Base-by-base conservation (phyloP, 2,888 invertebrate genomes). In the Colostygia pectinataria region DNA sequence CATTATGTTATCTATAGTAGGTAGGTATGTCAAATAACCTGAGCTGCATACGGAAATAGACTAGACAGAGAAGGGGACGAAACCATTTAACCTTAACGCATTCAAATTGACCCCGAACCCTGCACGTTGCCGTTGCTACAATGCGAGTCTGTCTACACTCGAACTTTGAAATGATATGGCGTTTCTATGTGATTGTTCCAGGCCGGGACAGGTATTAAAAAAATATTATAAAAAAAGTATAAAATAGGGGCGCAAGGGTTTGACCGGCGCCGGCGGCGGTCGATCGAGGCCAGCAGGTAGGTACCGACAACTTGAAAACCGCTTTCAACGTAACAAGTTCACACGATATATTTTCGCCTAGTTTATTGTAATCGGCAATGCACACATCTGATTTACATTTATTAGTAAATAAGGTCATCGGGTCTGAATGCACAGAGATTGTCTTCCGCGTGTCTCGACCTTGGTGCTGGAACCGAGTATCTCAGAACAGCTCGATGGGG, bases 381-480 rank as follows among this genome's bases (percentile, higher is more conserved):
- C 59, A 63, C 70, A 69, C 20, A 51, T 70, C 57, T 61, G 68
- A 71, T 71, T 73, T 66, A 70, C 67, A 67, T 74, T 73, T 73
- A 66, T 74, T 73, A 66, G 64, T 68, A 70, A 74, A 77, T 78
- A 83, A 80, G 83, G 80, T 82, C 76, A 72, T 65, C 84, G 71
- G 79, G 82, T 76, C 66, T 66, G 66, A 73, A 64, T 75, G 71
- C 64, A 71, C 67, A 81, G 87, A 81, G 89, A 89, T 82, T 89
- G 89, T 86, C 82, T 89, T 90, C 89, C 89, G 89, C 66, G 71
- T 85, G 67, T 64, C 49, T 67, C 70, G 80, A 66, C 89, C 89
- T 89, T 85, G 82, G 60, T 57, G 68, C 76, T 38, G 20, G 45
- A 42, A 70, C 68, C 68, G 44, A 28, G 46, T 51, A 59, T 51